phyloP scores from a whole-genome alignment of 2,113 vertebrate species.

The Chaetura pelagica region DNA sequence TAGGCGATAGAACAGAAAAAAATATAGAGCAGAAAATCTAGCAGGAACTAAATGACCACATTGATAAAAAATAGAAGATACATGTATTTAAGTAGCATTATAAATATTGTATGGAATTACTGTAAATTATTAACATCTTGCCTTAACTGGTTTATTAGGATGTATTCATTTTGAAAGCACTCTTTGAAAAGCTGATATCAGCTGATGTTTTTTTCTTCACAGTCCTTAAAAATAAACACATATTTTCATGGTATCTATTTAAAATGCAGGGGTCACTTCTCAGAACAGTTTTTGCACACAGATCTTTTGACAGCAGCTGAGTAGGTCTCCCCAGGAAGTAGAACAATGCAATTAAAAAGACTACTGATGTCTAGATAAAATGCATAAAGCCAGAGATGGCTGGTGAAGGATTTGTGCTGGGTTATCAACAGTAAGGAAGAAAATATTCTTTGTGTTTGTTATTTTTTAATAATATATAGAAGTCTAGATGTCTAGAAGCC shows the following conservation, averaged over 20 bases:
- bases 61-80: neutral
- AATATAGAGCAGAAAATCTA: neutral
- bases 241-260: neutral
- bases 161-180: neutral
- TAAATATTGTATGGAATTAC: neutral
- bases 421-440: neutral
- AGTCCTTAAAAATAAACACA: neutral
- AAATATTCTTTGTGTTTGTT: no score
- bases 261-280: neutral
- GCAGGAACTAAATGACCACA: neutral
- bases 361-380: accelerated
- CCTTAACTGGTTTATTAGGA: neutral
- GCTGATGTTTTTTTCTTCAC: neutral
- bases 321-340: neutral
- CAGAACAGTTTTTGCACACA: neutral
- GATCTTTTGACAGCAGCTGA: neutral
- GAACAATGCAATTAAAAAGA: neutral
- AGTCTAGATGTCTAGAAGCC: neutral
- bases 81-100: neutral
- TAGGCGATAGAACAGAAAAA: neutral
- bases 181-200: neutral
- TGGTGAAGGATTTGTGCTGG: neutral
- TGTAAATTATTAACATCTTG: neutral
- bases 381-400: neutral
- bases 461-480: neutral